phyloP scores from a whole-genome alignment of 2,797 vertebrate species.

The Emys orbicularis region DNA sequence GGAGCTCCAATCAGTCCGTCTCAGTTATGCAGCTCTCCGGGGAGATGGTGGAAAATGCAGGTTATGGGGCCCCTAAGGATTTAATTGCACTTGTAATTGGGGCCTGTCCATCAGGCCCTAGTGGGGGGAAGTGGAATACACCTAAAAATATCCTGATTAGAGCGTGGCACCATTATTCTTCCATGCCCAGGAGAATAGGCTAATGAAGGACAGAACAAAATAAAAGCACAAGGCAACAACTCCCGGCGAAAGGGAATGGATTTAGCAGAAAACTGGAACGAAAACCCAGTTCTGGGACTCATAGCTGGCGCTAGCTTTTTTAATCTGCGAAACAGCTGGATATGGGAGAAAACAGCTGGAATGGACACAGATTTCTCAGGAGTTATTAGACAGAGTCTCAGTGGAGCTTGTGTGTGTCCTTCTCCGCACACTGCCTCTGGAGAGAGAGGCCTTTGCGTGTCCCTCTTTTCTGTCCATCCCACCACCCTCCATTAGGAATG shows the following conservation, averaged over 20 bases:
- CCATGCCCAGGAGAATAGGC: accelerated
- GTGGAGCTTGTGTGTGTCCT: background rate
- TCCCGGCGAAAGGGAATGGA: background rate
- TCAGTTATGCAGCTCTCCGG: background rate
- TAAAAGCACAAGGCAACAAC: accelerated
- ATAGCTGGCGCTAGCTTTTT: background rate
- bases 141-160: background rate
- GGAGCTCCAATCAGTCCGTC: background rate
- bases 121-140: too few species aligned
- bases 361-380: slow-evolving; percentile 37
- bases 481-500: background rate
- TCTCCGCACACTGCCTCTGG: background rate
- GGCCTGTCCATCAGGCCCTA: background rate
- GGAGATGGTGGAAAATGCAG: background rate
- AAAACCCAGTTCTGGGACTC: slow-evolving; percentile 29
- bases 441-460: background rate
- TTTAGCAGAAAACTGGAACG: slow-evolving; percentile 69
- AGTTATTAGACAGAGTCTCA: background rate
- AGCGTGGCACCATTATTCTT: background rate
- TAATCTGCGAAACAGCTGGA: slow-evolving; percentile 71
- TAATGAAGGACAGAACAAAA: background rate
- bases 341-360: slow-evolving; percentile 53
- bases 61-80: background rate
- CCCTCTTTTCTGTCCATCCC: background rate
- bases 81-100: background rate